These are phyloP conservation scores for Desmophyllum pertusum DNA, from an alignment of 92 coral and sea anemone species.

Conservation along the genomic window DNA sequence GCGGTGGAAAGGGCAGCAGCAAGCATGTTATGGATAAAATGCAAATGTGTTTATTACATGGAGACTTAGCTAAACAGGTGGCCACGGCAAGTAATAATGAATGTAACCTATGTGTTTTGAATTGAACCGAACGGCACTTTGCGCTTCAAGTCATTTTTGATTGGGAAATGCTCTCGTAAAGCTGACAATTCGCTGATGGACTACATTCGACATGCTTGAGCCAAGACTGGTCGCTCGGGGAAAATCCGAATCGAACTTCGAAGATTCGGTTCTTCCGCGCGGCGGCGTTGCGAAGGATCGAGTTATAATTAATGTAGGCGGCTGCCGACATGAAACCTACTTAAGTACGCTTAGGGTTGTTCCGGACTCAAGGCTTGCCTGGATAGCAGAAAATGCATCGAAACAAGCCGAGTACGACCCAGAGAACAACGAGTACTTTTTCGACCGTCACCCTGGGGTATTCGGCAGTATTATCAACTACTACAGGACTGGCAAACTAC, in stretches of 20 bases:
- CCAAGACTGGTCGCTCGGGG: slow-evolving; percentile 34
- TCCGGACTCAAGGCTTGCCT: slow-evolving; percentile 94
- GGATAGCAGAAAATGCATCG: slow-evolving; percentile 98
- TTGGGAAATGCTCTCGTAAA: not conserved
- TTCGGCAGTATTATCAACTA: slow-evolving; percentile 91
- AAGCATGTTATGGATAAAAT: slow-evolving; percentile 20
- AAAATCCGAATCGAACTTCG: slow-evolving; percentile 73
- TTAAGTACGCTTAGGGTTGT: slow-evolving; percentile 93
- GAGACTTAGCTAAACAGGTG: slow-evolving; percentile 36
- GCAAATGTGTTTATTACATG: slow-evolving; percentile 32
- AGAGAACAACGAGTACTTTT: slow-evolving; percentile 90
- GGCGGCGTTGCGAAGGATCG: slow-evolving; percentile 80
- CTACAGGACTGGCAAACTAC: slow-evolving; percentile 98
- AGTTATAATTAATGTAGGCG: slow-evolving; percentile 94
- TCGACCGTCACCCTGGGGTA: slow-evolving; percentile 97
- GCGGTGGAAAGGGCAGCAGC: not conserved
- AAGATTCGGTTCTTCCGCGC: slow-evolving; percentile 66
- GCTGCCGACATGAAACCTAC: slow-evolving; percentile 94
- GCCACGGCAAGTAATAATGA: not conserved
- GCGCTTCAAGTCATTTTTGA: not conserved
- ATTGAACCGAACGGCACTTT: slow-evolving; percentile 8
- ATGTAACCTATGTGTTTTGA: slow-evolving; percentile 24
- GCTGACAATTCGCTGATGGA: not conserved
- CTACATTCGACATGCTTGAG: slow-evolving; percentile 17
- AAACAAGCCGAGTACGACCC: slow-evolving; percentile 92